Conservation (phyloP, 2,113 vertebrate genomes). For the Raja brachyura region DNA sequence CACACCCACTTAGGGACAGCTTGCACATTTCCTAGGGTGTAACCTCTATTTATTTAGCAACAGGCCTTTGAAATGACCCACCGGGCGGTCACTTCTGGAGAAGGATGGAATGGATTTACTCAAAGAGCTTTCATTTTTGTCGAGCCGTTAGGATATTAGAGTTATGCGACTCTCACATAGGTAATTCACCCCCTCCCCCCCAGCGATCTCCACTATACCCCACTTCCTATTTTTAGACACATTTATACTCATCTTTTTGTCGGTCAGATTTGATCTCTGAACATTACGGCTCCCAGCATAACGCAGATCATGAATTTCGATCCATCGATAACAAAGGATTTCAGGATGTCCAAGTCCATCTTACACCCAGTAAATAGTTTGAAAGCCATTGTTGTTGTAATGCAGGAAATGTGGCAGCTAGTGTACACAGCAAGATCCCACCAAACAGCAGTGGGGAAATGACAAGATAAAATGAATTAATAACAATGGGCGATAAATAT, state of each 20-base stretch:
- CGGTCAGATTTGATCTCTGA: not conserved
- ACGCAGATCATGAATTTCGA: not conserved
- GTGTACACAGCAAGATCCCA: too few species aligned
- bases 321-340: too few species aligned
- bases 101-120: not conserved
- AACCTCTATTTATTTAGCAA: constrained; percentile 27
- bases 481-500: too few species aligned
- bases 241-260: not conserved
- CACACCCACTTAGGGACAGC: constrained; percentile 20
- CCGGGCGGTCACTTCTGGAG: not conserved
- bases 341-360: too few species aligned
- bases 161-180: not conserved
- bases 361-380: too few species aligned
- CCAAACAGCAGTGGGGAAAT: too few species aligned
- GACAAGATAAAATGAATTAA: too few species aligned
- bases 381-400: too few species aligned
- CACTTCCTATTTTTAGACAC: not conserved
- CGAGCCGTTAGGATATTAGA: not conserved
- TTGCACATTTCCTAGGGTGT: not conserved
- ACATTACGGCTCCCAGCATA: not conserved
- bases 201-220: not conserved
- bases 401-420: too few species aligned
- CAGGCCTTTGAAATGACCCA: not conserved
- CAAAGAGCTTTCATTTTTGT: constrained; percentile 11
- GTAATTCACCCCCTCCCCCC: too few species aligned